Percentiles rank a stretch among this genome's conserved stretches.
These are phyloP conservation scores for Acyrthosiphon pisum DNA, from an alignment of 1,140 invertebrate species.

Conservation along the genomic window DNA sequence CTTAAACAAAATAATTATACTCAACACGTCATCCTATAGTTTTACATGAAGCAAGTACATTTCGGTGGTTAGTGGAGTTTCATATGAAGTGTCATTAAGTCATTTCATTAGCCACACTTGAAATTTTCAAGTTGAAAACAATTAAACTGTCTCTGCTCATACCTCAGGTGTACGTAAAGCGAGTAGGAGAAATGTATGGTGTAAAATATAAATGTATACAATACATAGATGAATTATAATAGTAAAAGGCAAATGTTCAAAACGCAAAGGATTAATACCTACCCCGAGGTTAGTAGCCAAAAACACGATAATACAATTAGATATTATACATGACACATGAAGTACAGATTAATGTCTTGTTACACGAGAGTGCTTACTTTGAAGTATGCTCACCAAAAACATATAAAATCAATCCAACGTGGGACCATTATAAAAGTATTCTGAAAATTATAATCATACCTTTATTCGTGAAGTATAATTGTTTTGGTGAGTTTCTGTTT, in stretches of 20 bases:
- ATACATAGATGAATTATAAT: neutral
- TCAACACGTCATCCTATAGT: neutral
- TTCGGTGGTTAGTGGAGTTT: neutral
- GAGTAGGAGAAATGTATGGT: neutral
- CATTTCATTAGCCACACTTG: neutral
- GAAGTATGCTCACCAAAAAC: neutral
- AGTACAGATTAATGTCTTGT: neutral
- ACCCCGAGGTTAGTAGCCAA: neutral
- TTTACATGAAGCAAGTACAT: neutral
- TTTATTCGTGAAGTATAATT: neutral
- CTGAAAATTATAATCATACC: neutral
- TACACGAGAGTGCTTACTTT: neutral
- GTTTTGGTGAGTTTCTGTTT: neutral
- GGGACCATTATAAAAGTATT: neutral
- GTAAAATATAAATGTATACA: neutral
- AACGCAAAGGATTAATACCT: neutral
- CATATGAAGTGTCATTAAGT: too few relatives aligned
- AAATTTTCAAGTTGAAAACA: too few relatives aligned
- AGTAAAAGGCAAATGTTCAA: neutral
- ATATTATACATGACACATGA: neutral
- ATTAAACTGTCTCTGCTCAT: too few relatives aligned
- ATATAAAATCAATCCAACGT: neutral
- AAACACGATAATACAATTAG: neutral
- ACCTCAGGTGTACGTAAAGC: neutral
- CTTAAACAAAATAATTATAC: neutral